Base-by-base conservation (phyloP, 2,888 invertebrate species). In the Aporophyla lueneburgensis region DNA sequence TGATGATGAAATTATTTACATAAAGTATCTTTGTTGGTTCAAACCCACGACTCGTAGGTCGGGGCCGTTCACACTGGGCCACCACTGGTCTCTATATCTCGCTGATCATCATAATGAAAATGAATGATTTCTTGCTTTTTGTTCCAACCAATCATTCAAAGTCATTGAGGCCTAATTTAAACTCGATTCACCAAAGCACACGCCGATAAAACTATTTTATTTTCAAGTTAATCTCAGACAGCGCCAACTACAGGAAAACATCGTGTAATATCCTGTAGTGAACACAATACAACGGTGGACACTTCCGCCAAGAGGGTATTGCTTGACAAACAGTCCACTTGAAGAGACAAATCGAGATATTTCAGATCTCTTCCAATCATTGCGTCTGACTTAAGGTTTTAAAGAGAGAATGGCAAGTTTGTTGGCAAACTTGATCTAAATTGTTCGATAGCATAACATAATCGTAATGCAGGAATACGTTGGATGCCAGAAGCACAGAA, bases 301-400 rank as follows among this genome's bases (percentile, higher is more conserved):
- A 70, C 69, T 75, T 68, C 69, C 49, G 54, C 77, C 80, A 87
- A 89, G 87, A 89, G 61, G 83, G 90, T 87, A 87, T 66, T 65
- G 51, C 89, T 88, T 92, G 93, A 93, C 87, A 93, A 92, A 94
- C 93, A 84, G 87, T 85, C 88, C 86, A 78, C 84, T 89, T 86
- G 86, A 85, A 80, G 88, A 88, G 92, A 94, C 92, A 92, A 93
- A 94, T 94, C 91, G 93, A 89, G 91, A 93, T 92, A 90, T 92
- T 91, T 91, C 87, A 90, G 92, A 92, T 93, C 90, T 90, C 87
- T 89, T 86, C 90, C 86, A 91, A 90, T 91, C 93, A 94, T 94
- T 93, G 90, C 88, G 78, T 81, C 85, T 92, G 93, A 93, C 91
- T 92, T 93, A 21, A n/a, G 63, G 3, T 58, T 21, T 59, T 10